phyloP scores from a whole-genome alignment of 2,797 vertebrate genomes.

The Typhlichthys eigenmanni region DNA sequence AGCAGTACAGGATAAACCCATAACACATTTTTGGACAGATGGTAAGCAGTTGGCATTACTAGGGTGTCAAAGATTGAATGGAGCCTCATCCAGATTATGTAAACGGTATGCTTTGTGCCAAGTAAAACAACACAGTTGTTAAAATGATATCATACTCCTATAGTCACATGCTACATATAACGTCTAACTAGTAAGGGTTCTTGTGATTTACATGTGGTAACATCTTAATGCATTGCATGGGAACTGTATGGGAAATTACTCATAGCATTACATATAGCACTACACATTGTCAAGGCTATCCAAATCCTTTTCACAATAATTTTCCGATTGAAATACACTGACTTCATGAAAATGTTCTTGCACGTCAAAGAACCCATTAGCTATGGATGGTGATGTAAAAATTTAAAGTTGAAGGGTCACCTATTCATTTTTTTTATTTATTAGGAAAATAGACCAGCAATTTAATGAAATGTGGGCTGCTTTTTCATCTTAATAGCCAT shows the following conservation, averaged over 20 bases:
- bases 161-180: not conserved
- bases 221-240: not conserved
- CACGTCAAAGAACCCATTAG: constrained; percentile 53
- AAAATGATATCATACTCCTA: constrained; percentile 12
- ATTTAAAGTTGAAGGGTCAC: constrained; percentile 56
- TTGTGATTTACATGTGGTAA: constrained; percentile 10
- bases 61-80: constrained; percentile 25
- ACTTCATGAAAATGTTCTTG: constrained; percentile 51
- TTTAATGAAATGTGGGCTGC: constrained; percentile 42
- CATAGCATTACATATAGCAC: not conserved
- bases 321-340: constrained; percentile 39
- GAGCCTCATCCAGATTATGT: constrained; percentile 13
- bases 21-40: constrained; percentile 42
- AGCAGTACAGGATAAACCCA: constrained; percentile 36
- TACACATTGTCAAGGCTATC: constrained; percentile 32
- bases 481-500: constrained; percentile 22
- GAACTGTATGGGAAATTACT: constrained; percentile 10
- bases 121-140: constrained; percentile 2
- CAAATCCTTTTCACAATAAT: constrained; percentile 26
- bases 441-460: constrained; percentile 25
- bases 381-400: constrained; percentile 42
- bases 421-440: constrained; percentile 32
- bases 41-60: constrained; percentile 29
- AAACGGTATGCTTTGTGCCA: constrained; percentile 15
- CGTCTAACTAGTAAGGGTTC: constrained; percentile 1